Evolutionary conservation across 2,888 invertebrate species (phyloP), one percentile per base, ranked within the genome.

Genomic region (Silvanus unidentatus): DNA sequence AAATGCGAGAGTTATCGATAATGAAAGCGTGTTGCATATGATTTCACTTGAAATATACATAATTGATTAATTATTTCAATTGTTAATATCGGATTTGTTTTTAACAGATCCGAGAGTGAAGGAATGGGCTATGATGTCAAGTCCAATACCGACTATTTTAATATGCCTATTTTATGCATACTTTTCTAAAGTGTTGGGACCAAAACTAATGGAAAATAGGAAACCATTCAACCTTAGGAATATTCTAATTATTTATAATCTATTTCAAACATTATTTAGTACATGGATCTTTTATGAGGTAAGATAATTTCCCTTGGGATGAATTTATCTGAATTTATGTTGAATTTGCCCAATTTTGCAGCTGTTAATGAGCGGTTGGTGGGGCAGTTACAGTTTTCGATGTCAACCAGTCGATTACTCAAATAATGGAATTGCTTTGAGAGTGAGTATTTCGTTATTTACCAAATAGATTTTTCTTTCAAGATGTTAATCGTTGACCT

Each of bases 101-200:
- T 59, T 80, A 80, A 56, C 79, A 92, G 91, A 92, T 77, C 81
- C 86, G 49, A 79, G 96, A 68, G 92, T 94, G 61, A 88, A 88
- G 73, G 82, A 83, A 71, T 95, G 91, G 91, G 82, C 89, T 63
- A 79, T 96, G 79, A 96, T 97, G 94, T 86, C 87, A 65, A 90
- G 91, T 60, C 95, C 95, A 47, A 79, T 91, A 64, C 95, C 95
- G 62, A 95, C 95, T 57, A 75, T 94, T 69, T 74, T 85, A 68
- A 86, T 94, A 73, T 95, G 94, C 74, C 72, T 93, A 69, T 77
- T 81, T 69, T 97, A 96, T 76, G 85, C 94, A 59, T 88, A 89
- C 75, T 77, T 91, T 74, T 86, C 91, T 60, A 85, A 80, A 72
- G 81, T 82, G 43, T 70, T 91, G 59, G 94, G 94, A 55, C 95